phyloP scores from a whole-genome alignment of 1,140 invertebrate species.

The Hylaeus volcanicus region DNA sequence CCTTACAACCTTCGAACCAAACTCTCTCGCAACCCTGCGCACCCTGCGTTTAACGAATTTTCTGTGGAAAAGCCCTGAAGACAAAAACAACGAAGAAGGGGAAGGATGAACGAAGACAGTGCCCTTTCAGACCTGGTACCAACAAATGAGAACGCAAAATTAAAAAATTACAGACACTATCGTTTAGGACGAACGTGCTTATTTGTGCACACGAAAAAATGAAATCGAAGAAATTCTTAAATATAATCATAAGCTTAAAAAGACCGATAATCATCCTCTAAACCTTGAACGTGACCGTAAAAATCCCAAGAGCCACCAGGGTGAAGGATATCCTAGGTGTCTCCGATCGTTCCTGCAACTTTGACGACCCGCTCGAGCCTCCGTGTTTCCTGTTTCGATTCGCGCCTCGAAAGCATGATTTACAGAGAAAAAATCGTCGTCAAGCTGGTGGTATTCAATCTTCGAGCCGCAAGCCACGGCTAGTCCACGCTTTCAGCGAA shows the following conservation, averaged over 20 bases:
- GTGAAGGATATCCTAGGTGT: not conserved
- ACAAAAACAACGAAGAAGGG: not conserved
- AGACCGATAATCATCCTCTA: too few species aligned
- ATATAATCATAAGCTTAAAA: too few species aligned
- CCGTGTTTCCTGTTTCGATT: constrained; percentile 29
- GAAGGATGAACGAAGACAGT: not conserved
- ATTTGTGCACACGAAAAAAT: too few species aligned
- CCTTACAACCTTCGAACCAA: constrained; percentile 73
- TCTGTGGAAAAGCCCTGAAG: constrained; percentile 4
- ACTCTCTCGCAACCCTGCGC: constrained; percentile 58
- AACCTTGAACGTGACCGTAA: too few species aligned
- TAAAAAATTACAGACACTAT: too few species aligned
- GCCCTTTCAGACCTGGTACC: too few species aligned
- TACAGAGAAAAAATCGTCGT: constrained; percentile 23
- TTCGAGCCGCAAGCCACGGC: not conserved
- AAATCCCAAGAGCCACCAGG: too few species aligned
- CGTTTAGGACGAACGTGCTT: too few species aligned
- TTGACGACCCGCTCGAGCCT: not conserved
- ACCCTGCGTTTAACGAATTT: constrained; percentile 59
- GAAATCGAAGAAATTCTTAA: too few species aligned
- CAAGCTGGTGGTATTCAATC: constrained; percentile 25
- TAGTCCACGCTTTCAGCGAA: constrained; percentile 32
- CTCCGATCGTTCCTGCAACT: not conserved
- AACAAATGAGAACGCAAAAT: too few species aligned
- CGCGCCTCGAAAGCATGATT: constrained; percentile 8